Conservation (phyloP, 2,113 vertebrate species). For the Cephalopholis sonnerati region DNA sequence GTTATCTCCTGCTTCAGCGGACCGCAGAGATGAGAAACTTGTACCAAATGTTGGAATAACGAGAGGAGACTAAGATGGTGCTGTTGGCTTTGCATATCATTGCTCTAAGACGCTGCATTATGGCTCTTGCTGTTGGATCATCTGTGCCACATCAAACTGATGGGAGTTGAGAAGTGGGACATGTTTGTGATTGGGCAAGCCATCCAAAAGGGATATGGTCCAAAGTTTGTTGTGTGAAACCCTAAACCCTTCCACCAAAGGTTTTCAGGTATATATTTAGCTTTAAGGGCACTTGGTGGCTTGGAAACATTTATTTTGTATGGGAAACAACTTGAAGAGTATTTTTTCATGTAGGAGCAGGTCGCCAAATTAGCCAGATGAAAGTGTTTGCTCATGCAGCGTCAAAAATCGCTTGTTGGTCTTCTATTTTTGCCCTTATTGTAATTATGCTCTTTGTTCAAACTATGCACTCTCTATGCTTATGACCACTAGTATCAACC, state of each 20-base stretch:
- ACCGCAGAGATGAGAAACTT: conserved; percentile 39
- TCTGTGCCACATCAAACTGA: conserved; percentile 52
- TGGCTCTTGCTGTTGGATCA: conserved; percentile 61
- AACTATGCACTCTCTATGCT: conserved; percentile 85
- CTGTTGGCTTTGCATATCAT: conserved; percentile 61
- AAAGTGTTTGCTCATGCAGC: conserved; percentile 39
- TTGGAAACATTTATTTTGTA: conserved; percentile 28
- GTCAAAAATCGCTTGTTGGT: conserved; percentile 45
- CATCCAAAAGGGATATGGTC: conserved; percentile 46
- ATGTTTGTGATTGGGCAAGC: conserved; percentile 31
- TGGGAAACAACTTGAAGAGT: conserved; percentile 62
- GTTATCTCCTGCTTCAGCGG: conserved; percentile 53
- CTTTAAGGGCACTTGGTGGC: conserved; percentile 58
- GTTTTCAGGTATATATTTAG: conserved; percentile 51
- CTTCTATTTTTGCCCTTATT: conserved; percentile 72
- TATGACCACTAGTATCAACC: conserved; percentile 91
- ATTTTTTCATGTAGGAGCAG: conserved; percentile 37
- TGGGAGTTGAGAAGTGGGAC: conserved; percentile 53
- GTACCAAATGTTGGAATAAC: conserved; percentile 44
- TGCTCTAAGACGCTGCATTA: conserved; percentile 55
- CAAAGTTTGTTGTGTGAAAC: conserved; percentile 43
- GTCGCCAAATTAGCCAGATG: conserved; percentile 65
- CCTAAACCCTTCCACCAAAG: conserved; percentile 69
- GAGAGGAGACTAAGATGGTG: conserved; percentile 29
- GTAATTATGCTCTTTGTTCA: conserved; percentile 80